Percentiles rank a stretch among this genome's conserved stretches.
phyloP scores from a whole-genome alignment of 1,140 invertebrate species.

The Drosophila prosaltans region DNA sequence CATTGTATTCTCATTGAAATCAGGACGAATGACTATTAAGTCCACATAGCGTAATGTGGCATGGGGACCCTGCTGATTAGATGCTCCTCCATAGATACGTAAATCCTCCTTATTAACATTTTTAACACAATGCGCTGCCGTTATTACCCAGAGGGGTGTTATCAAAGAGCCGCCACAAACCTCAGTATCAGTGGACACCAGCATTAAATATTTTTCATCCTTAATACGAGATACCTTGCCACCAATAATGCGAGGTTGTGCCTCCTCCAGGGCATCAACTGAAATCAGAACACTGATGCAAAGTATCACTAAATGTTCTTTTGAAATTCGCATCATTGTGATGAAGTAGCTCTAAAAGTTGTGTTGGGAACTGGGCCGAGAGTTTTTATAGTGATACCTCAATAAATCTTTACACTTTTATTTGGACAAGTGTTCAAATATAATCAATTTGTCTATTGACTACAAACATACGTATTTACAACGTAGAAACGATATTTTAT shows the following conservation, averaged over 20 bases:
- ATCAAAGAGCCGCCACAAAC: slow-evolving; percentile 64
- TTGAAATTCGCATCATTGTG: slow-evolving; percentile 5
- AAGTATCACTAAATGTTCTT: slow-evolving; percentile 23
- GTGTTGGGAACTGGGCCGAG: neutral
- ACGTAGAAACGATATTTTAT: neutral
- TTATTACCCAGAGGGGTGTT: slow-evolving; percentile 53
- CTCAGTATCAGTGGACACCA: slow-evolving; percentile 41
- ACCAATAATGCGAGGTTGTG: slow-evolving; percentile 64
- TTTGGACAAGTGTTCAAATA: slow-evolving; percentile 68
- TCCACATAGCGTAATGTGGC: slow-evolving; percentile 39
- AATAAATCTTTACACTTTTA: slow-evolving; percentile 46
- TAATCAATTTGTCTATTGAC: slow-evolving; percentile 5
- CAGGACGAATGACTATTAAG: slow-evolving; percentile 29
- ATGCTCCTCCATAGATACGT: slow-evolving; percentile 56
- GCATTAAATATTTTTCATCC: slow-evolving; percentile 57
- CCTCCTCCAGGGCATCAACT: neutral
- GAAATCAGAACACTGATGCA: neutral
- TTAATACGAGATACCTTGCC: slow-evolving; percentile 48
- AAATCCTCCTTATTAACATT: slow-evolving; percentile 18
- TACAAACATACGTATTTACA: slow-evolving; percentile 3
- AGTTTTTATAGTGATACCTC: slow-evolving; percentile 33
- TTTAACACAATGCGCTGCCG: slow-evolving; percentile 62
- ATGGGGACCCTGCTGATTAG: slow-evolving; percentile 41
- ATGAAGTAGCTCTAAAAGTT: slow-evolving; percentile 7
- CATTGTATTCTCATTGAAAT: slow-evolving; percentile 48